Percentiles rank a stretch among this genome's conserved stretches.
Evolutionary conservation across 2,797 vertebrate genomes (phyloP).

Genomic region (Xenops minutus): DNA sequence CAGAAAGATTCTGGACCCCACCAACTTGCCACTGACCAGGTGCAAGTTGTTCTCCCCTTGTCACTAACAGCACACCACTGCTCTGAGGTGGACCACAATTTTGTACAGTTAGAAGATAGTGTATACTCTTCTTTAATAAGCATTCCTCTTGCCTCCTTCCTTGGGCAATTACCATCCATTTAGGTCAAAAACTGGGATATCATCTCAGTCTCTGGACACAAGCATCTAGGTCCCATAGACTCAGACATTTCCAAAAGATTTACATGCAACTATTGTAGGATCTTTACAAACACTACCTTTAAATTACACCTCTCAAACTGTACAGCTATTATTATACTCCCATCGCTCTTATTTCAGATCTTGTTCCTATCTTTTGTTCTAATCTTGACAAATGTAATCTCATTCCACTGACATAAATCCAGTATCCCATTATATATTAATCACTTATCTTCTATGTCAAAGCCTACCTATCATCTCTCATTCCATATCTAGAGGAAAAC

Average conservation of each 20-base stretch:
- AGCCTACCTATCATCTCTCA: conserved; percentile 47
- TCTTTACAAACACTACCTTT: background rate
- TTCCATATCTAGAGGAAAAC: conserved; percentile 31
- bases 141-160: background rate
- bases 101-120: background rate
- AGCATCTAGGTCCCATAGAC: background rate
- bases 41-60: background rate
- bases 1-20: background rate
- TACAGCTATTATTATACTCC: background rate
- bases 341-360: background rate
- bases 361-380: conserved; percentile 30
- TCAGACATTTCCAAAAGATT: background rate
- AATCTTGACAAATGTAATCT: conserved; percentile 55
- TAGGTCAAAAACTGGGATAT: background rate
- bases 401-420: conserved; percentile 32
- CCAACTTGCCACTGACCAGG: background rate
- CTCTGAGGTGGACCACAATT: background rate
- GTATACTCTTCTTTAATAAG: background rate
- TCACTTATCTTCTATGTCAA: conserved; percentile 53
- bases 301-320: background rate
- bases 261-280: background rate
- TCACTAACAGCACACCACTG: background rate
- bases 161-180: background rate
- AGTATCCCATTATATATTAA: conserved; percentile 55
- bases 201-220: background rate